These are phyloP conservation scores for Eonycteris spelaea DNA, from an alignment of 2,113 vertebrate species.

Conservation along the genomic window DNA sequence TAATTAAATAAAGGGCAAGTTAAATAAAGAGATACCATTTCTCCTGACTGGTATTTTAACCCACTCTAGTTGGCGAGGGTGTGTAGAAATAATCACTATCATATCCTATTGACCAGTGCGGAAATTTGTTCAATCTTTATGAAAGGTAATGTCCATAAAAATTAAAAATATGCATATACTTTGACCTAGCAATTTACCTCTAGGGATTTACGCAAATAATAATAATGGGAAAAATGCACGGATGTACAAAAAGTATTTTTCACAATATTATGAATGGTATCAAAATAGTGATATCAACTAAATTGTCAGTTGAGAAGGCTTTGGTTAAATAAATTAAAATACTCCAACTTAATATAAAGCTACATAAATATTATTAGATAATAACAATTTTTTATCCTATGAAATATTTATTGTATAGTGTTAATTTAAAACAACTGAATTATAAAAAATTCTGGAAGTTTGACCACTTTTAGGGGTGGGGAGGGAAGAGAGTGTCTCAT, in stretches of 20 bases:
- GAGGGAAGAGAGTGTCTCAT: not conserved
- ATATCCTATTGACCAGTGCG: not conserved
- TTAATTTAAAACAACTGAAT: not conserved
- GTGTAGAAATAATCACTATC: not conserved
- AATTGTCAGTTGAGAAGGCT: not conserved
- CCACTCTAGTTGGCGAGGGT: not conserved
- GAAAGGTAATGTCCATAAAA: constrained; percentile 51
- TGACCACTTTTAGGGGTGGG: not conserved
- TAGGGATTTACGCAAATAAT: constrained; percentile 38
- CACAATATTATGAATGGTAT: not conserved
- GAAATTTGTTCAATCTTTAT: constrained; percentile 30
- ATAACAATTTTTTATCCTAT: not conserved
- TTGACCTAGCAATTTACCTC: constrained; percentile 49
- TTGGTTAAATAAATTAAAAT: not conserved
- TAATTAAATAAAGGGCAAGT: not conserved
- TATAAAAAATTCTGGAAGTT: not conserved
- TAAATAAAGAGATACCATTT: not conserved
- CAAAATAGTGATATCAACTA: not conserved
- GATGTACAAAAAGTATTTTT: not conserved
- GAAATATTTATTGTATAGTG: not conserved
- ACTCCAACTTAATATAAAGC: not conserved
- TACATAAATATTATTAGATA: not conserved
- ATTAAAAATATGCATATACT: constrained; percentile 3
- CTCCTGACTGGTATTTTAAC: not conserved
- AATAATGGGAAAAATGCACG: constrained; percentile 38